Conservation (phyloP, 2,113 vertebrate genomes). For the Hemibagrus wyckioides region DNA sequence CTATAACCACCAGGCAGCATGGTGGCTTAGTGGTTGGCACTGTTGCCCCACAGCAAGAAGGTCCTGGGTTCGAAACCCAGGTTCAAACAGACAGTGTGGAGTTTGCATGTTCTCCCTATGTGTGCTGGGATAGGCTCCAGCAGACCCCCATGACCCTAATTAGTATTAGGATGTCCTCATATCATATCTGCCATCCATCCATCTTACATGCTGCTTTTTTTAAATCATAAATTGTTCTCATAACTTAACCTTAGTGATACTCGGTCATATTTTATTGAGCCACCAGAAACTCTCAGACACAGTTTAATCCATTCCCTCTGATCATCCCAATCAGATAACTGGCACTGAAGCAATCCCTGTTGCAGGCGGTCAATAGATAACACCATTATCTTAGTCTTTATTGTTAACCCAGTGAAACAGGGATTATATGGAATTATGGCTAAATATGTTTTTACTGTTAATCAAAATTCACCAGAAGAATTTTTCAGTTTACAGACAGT, state of each 20-base stretch:
- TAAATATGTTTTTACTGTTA: neutral
- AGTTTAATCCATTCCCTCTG: neutral
- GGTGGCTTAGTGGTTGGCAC: too few species aligned
- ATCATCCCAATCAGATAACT: neutral
- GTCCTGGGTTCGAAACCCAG: too few species aligned
- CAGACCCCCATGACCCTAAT: too few species aligned
- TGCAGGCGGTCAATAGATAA: constrained; percentile 1
- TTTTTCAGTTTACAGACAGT: neutral
- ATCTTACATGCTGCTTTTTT: neutral
- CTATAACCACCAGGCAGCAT: too few species aligned
- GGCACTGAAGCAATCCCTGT: neutral
- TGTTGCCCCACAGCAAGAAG: too few species aligned
- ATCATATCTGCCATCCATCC: neutral
- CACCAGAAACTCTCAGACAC: neutral
- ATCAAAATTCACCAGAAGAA: neutral
- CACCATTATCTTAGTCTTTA: neutral
- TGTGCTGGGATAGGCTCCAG: too few species aligned
- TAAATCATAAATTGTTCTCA: neutral
- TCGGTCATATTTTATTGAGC: neutral
- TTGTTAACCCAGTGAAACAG: neutral
- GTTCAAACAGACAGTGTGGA: too few species aligned
- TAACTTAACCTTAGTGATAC: neutral
- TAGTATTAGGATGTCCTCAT: too few species aligned
- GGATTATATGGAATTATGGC: neutral
- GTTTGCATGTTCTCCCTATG: too few species aligned